Evolutionary conservation across 2,113 vertebrate genomes (phyloP), one percentile per base, ranked within the genome.

Genomic region (Amphiprion percula): DNA sequence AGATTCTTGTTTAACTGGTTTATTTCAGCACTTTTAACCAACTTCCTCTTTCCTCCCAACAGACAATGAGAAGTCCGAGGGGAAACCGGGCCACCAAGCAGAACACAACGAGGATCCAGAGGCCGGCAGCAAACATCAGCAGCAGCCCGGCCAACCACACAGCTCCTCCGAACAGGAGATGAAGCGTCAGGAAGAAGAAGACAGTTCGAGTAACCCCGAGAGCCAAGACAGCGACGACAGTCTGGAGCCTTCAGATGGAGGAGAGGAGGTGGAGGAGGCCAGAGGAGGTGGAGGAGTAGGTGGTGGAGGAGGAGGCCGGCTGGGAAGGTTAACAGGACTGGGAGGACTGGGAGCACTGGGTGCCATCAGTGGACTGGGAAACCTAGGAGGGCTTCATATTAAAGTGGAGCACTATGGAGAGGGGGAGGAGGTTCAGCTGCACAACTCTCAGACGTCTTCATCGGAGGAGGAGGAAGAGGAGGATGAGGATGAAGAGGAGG

Each of bases 221-320:
- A 99, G 97, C 91, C 97, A 97, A 88, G 98, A 99, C 86, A 98
- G 98, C 47, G 97, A 98, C 37, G 97, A 99, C 94, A 98, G 98
- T 86, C 95, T 97, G 88, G 98, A 98, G 81, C 95, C 97, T 52
- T 98, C 97, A 17, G 97, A 98, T 84, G 96, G 94, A 5, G 98
- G 99, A 41, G 95, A 97, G 77, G 94, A 96, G 91, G 80, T 95
- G 79, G 96, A 88, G 50, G 88, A 89, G 66, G 58, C 47, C 19
- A 47, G 67, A 0, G 90, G 95, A 15, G 79, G 53, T 84, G 74
- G 54, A 92, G 91, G 96, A 16, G 68, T 62, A 0, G 82, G 56
- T 2, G 90, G 95, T 0, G 77, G 39, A 84, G 37, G 63, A 0
- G 77, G 55, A 44, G 68, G 56, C 12, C 63, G 88, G 30, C 3